Conservation (phyloP, 1,140 invertebrate genomes). For the Battus philenor region DNA sequence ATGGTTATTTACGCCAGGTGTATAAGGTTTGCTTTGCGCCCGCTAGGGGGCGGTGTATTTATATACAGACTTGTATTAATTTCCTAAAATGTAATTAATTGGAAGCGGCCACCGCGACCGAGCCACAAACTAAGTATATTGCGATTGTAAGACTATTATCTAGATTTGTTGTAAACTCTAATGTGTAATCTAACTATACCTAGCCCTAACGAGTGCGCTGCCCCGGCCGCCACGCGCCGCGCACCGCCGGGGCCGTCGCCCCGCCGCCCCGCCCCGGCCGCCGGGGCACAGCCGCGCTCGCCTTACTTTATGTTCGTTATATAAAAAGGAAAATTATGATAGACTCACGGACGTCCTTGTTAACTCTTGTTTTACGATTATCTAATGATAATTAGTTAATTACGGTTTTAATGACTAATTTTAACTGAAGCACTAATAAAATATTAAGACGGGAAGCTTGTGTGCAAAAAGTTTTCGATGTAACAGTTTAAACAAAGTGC, state of each 20-base stretch:
- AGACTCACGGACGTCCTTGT: slow-evolving; percentile 72
- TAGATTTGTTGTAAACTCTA: slow-evolving; percentile 68
- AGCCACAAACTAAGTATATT: slow-evolving; percentile 59
- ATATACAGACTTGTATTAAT: slow-evolving; percentile 67
- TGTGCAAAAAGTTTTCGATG: slow-evolving; percentile 62
- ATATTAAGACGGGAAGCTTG: slow-evolving; percentile 64
- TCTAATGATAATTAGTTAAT: slow-evolving; percentile 78
- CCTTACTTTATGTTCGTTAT: slow-evolving; percentile 66
- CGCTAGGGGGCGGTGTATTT: slow-evolving; percentile 49
- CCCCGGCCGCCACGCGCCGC: slow-evolving; percentile 12
- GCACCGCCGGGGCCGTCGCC: slow-evolving; percentile 17
- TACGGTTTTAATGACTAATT: slow-evolving; percentile 77
- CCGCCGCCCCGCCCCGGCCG: background rate
- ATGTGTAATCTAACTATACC: slow-evolving; percentile 53
- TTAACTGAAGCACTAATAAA: slow-evolving; percentile 68
- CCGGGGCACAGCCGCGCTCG: slow-evolving; percentile 21
- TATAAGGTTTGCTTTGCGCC: slow-evolving; percentile 72
- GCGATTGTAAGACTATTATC: slow-evolving; percentile 71
- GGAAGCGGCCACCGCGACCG: slow-evolving; percentile 58
- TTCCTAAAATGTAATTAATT: slow-evolving; percentile 70
- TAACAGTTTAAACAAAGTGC: slow-evolving; percentile 54
- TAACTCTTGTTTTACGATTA: slow-evolving; percentile 61
- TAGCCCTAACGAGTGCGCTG: slow-evolving; percentile 44
- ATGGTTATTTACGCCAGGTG: slow-evolving; percentile 75
- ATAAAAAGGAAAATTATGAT: slow-evolving; percentile 77